Evolutionary conservation across 2,888 invertebrate genomes (phyloP), one percentile per base, ranked within the genome.

Genomic region (Phalera bucephala): DNA sequence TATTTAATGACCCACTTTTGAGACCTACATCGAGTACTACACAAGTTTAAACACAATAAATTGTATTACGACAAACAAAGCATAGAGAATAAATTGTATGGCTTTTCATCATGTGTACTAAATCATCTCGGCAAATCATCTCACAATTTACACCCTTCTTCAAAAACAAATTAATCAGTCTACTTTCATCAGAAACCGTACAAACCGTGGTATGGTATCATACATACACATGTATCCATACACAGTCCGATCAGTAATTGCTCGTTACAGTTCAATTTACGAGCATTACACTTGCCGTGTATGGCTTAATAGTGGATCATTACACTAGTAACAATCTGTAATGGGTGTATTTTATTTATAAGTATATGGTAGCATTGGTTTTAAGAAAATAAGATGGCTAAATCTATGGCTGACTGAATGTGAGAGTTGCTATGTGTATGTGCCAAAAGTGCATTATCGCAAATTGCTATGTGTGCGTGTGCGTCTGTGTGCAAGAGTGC

Each of bases 161-260:
- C 5, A 22, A 5, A 10, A 10, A 9, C 9, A 22, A 22, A 22
- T 45, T 46, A 47, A 49, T 57, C n/a, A n/a, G n/a, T n/a, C n/a
- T 17, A 17, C 17, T 17, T 52, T 45, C 39, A 38, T 28, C 11
- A 32, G 49, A 61, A 41, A 15, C 58, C 52, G 2, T 50, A 57
- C 27, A 42, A 33, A 11, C 1, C 23, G 13, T 42, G 36, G 39
- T 49, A 48, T 35, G 48, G 45, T 30, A 41, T 54, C 42, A 50
- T 40, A 43, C 32, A 52, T 12, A 26, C 33, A 30, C 26, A 40
- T 39, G 43, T 8, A 14, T 39, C n/a, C 13, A 11, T 14, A 17
- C 25, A 28, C 8, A 23, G 2, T 33, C 17, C 17, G 5, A 5
- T 17, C 17, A 22, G 40, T 46, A 40, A 58, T 55, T 53, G 54